Evolutionary conservation across 2,113 vertebrate species (phyloP).

Genomic region (Lycaon pictus): DNA sequence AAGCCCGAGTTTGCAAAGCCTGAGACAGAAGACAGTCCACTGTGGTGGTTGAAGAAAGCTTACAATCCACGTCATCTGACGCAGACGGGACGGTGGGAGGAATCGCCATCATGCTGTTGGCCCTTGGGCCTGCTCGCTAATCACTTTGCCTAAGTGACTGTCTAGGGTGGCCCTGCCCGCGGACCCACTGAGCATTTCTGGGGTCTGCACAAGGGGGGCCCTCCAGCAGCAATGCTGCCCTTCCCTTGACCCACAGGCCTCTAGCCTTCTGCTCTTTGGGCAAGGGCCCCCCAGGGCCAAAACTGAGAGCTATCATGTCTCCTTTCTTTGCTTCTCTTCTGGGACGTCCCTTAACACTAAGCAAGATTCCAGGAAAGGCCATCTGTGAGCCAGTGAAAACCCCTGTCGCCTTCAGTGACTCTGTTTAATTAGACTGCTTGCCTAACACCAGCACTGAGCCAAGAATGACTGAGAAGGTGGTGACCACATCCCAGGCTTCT

Average conservation of each 20-base stretch:
- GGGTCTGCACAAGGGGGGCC: background rate
- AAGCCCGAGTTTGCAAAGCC: background rate
- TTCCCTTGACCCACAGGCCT: background rate
- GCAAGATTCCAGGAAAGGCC: background rate
- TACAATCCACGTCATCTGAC: constrained; percentile 40
- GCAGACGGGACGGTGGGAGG: background rate
- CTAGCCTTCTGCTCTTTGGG: background rate
- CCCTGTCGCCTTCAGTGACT: rapidly evolving
- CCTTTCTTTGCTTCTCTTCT: background rate
- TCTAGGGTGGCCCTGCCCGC: background rate
- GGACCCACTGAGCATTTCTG: background rate
- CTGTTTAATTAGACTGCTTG: background rate
- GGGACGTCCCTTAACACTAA: background rate
- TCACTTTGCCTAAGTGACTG: constrained; percentile 54
- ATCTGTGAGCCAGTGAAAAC: background rate
- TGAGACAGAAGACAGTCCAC: background rate
- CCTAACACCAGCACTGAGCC: background rate
- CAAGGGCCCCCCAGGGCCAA: background rate
- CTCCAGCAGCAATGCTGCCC: background rate
- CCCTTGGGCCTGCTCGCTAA: constrained; percentile 44
- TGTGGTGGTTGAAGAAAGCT: constrained; percentile 51
- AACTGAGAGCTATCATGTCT: background rate
- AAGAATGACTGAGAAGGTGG: rapidly evolving
- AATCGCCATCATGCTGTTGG: background rate
- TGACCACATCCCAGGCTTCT: too few relatives aligned